Base-by-base conservation (phyloP, 2,113 vertebrate genomes). In the Plecturocebus donacophilus region DNA sequence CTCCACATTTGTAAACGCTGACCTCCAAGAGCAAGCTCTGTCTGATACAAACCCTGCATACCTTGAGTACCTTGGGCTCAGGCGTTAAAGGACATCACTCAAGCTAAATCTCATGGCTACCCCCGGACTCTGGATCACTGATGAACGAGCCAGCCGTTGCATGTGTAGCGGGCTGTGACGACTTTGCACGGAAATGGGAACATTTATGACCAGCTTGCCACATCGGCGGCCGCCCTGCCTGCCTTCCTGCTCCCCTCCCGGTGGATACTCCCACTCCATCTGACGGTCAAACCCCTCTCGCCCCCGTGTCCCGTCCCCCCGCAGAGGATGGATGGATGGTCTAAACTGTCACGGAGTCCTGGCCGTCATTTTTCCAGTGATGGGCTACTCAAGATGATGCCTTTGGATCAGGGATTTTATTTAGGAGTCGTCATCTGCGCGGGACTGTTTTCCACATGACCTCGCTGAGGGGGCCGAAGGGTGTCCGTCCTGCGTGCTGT, bases 151-250 rank as follows among this genome's bases (percentile, higher is more conserved):
- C 93, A 87, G 97, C 98, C 95, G 93, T 19, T 76, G 95, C 97
- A 95, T 89, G 98, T 73, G 98, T 94, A 98, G 98, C 98, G 96
- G 98, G 81, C 98, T 98, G 98, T 98, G 98, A 98, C 98, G 98
- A 98, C 98, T 99, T 97, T 93, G 96, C 97, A 96, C 97, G 76
- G 98, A 96, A 96, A 98, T 3, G 54, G 96, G 95, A 91, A 83
- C 94, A 98, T 98, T 96, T 97, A 97, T 97, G 91, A 93, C 85
- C 98, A 91, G 92, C 61, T 90, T 97, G 83, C 96, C 97, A 97
- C 98, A 54, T 96, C 97, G 68, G 86, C 82, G 95, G 91, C 95
- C 93, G 94, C 80, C 81, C 98, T 93, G 92, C 68, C 80, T 86
- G 88, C 77, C 66, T 61, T 42, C 5, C 73, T 89, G 27, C 35